Evolutionary conservation across 2,113 vertebrate genomes (phyloP).

Genomic region (Brachypteracias leptosomus): DNA sequence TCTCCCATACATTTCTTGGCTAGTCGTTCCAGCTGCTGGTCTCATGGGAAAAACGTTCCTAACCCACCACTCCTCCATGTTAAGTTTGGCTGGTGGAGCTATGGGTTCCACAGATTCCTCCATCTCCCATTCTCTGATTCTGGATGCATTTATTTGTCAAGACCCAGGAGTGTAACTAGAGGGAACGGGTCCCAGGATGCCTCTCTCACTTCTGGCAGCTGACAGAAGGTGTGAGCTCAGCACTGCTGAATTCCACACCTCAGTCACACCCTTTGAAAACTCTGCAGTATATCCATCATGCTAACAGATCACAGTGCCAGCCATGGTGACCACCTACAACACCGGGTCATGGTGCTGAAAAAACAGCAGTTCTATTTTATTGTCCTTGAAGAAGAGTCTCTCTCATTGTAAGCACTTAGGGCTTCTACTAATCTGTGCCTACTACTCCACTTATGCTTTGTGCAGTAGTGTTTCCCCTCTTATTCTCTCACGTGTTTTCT

Average conservation of each 20-base stretch:
- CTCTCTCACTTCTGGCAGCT: slow-evolving; percentile 40
- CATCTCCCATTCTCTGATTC: background rate
- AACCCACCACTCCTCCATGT: background rate
- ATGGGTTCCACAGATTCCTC: background rate
- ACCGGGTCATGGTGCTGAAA: background rate
- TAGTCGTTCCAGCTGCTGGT: background rate
- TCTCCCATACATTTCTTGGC: background rate
- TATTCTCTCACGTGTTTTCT: background rate
- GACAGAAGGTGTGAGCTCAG: slow-evolving; percentile 46
- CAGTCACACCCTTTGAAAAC: slow-evolving; percentile 40
- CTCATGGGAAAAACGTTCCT: background rate
- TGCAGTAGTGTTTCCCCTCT: background rate
- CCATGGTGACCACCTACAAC: background rate
- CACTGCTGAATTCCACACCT: slow-evolving; percentile 31
- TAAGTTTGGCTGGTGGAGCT: background rate
- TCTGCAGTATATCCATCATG: background rate
- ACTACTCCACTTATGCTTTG: background rate
- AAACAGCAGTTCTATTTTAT: background rate
- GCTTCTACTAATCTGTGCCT: background rate
- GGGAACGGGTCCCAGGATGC: slow-evolving; percentile 39
- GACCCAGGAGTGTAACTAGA: slow-evolving; percentile 47
- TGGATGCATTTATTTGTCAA: slow-evolving; percentile 35
- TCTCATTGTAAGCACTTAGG: background rate
- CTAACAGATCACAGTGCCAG: background rate
- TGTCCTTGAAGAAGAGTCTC: background rate